Conservation (phyloP, 2,888 invertebrate species). For the Hirudinaria manillensis region DNA sequence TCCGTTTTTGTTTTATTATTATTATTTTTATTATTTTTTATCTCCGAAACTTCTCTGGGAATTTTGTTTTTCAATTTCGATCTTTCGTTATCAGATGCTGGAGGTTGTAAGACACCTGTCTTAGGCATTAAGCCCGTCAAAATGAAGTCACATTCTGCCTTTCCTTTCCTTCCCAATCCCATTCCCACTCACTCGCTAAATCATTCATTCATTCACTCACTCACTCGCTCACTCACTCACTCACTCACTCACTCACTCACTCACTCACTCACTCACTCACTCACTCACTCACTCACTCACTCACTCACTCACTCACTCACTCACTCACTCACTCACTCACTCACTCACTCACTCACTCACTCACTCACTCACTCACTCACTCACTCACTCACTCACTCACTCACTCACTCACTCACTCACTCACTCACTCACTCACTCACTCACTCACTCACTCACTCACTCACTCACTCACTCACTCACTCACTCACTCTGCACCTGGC, state of each 20-base stretch:
- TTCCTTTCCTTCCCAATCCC: not conserved
- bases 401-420: constrained; percentile 6
- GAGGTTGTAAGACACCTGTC: too few relatives aligned
- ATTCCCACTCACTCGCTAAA: constrained; percentile 8
- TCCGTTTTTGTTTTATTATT: too few relatives aligned
- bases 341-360: constrained; percentile 4
- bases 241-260: constrained; percentile 11
- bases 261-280: constrained; percentile 10
- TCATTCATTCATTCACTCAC: constrained; percentile 24
- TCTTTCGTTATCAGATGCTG: too few relatives aligned
- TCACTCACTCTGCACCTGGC: not conserved
- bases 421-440: not conserved
- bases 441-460: not conserved
- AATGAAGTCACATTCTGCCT: too few relatives aligned
- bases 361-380: constrained; percentile 5
- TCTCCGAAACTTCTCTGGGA: too few relatives aligned
- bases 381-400: constrained; percentile 8
- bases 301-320: constrained; percentile 1
- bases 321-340: constrained; percentile 8
- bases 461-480: not conserved
- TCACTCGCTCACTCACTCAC: constrained; percentile 7
- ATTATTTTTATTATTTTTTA: too few relatives aligned
- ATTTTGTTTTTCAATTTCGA: too few relatives aligned
- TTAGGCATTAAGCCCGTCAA: too few relatives aligned
- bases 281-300: constrained; percentile 10